Base-by-base conservation (phyloP, 1,140 invertebrate genomes). In the Bemisia tabaci region DNA sequence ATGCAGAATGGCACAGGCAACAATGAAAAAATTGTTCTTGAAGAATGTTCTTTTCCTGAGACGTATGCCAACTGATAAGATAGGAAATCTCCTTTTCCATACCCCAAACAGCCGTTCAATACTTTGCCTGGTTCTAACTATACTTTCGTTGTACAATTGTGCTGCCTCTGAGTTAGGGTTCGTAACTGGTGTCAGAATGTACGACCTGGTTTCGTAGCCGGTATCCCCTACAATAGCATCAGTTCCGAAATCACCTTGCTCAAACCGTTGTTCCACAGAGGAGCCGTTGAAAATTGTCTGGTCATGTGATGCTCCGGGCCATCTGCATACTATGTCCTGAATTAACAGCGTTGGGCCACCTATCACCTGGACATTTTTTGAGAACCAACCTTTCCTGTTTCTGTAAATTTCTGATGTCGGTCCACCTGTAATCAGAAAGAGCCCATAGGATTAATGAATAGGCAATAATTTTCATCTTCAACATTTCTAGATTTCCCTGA, bases 1-100 rank as follows among this genome's bases (percentile, higher is more conserved):
- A 64, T 79, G 76, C 17, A 80, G 67, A 1, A 79, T 75, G 60
- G 72, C 76, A 60, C 70, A 71, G 48, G 77, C 76, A 17, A 77
- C 69, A 25, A 79, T 77, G 1, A 78, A 67, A 26, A 68, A 33
- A n/a, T 72, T 33, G 17, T 67, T 62, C 17, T 48, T 48, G 33
- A 48, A 48, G 5, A 48, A 9, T 27, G 64, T 78, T 33, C 71
- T 48, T 1, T 76, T n/a, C 67, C 75, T 72, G 0, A 74, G 21
- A 59, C 74, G 24, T 25, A 79, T 60, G 2, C 73, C 72, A n/a
- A 69, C 26, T 11, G 70, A 66, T 58, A 79, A 66, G 59, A 73
- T 70, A 12, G 74, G 72, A 72, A 79, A 79, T 59, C 76, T 58
- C 64, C 72, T 65, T 69, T 79, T 80, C 73, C 69, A 75, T 1